Evolutionary conservation across 1,140 invertebrate genomes (phyloP).

Genomic region (Tetramorium simillimum): DNA sequence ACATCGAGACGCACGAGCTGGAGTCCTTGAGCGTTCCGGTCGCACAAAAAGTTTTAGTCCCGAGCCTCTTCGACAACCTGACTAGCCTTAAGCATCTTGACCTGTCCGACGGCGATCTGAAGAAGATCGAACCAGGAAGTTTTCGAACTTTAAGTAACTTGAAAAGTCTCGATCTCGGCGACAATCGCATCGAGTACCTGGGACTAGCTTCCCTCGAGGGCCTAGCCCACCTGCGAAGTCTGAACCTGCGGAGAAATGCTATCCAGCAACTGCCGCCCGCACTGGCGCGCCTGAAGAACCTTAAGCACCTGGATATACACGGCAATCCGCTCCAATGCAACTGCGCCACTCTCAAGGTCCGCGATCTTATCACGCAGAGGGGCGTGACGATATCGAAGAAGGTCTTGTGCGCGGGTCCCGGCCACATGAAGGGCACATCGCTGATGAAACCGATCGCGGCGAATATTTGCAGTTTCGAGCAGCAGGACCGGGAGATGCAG

Average conservation of each 20-base stretch:
- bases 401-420: slow-evolving; percentile 74
- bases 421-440: slow-evolving; percentile 68
- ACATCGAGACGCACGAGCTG: slow-evolving; percentile 75
- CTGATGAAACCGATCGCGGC: slow-evolving; percentile 73
- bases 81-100: slow-evolving; percentile 77
- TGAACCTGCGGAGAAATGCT: slow-evolving; percentile 77
- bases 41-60: slow-evolving; percentile 55
- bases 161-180: slow-evolving; percentile 75
- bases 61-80: slow-evolving; percentile 72
- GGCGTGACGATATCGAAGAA: slow-evolving; percentile 78
- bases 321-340: slow-evolving; percentile 89
- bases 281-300: slow-evolving; percentile 85
- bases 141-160: slow-evolving; percentile 75
- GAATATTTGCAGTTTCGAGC: slow-evolving; percentile 76
- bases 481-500: slow-evolving; percentile 81
- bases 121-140: slow-evolving; percentile 72
- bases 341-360: slow-evolving; percentile 76
- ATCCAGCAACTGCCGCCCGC: slow-evolving; percentile 75
- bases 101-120: slow-evolving; percentile 75
- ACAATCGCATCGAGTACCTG: slow-evolving; percentile 77
- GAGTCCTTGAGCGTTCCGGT: slow-evolving; percentile 66
- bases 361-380: slow-evolving; percentile 75
- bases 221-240: slow-evolving; percentile 72
- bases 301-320: slow-evolving; percentile 88
- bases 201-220: slow-evolving; percentile 75